These are phyloP conservation scores for Sitobion miscanthi DNA, from an alignment of 1,140 invertebrate genomes.

Conservation along the genomic window DNA sequence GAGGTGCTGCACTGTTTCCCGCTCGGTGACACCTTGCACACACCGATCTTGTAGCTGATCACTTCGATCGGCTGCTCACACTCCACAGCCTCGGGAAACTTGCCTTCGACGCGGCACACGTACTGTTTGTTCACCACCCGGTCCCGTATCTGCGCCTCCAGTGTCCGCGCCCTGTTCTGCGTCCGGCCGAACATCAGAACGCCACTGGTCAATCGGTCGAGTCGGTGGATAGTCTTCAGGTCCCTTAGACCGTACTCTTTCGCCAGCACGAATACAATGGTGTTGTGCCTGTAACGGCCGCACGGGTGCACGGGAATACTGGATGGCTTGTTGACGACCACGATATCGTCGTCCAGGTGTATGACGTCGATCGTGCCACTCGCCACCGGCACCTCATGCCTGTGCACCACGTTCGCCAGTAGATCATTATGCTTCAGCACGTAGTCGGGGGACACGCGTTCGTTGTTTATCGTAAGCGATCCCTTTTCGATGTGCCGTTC, in stretches of 20 bases:
- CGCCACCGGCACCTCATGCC: constrained; percentile 97
- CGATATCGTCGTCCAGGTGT: constrained; percentile 95
- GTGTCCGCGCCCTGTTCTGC: constrained; percentile 86
- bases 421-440: constrained; percentile 92
- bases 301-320: constrained; percentile 94
- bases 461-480: constrained; percentile 92
- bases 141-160: constrained; percentile 93
- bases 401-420: constrained; percentile 92
- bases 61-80: constrained; percentile 92
- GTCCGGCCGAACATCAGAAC: constrained; percentile 92
- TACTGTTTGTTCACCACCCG: constrained; percentile 93
- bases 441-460: constrained; percentile 90
- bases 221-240: constrained; percentile 86
- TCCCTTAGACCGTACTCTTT: constrained; percentile 95
- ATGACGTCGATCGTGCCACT: constrained; percentile 92
- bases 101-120: constrained; percentile 93
- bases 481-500: constrained; percentile 88
- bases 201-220: constrained; percentile 93
- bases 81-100: constrained; percentile 85
- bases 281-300: constrained; percentile 94
- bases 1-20: constrained; percentile 90
- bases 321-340: constrained; percentile 99
- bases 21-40: constrained; percentile 87
- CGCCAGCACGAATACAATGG: constrained; percentile 92
- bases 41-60: constrained; percentile 94